Evolutionary conservation across 2,888 invertebrate species (phyloP).

Genomic region (Ernsta delagoae): DNA sequence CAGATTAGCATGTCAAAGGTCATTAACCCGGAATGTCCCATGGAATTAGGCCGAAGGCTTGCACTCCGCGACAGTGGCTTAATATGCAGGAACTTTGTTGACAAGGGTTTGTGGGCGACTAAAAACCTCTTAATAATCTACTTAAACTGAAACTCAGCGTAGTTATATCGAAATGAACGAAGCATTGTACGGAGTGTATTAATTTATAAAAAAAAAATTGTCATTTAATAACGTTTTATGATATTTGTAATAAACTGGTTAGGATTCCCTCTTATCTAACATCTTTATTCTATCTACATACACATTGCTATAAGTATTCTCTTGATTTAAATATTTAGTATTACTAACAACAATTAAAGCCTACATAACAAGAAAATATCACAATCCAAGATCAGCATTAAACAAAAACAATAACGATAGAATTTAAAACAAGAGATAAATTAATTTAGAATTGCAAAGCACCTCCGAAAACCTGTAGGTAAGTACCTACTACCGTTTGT

Average conservation of each 20-base stretch:
- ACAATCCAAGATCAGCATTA: neutral
- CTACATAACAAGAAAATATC: neutral
- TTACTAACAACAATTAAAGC: neutral
- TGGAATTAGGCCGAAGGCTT: slow-evolving; percentile 53
- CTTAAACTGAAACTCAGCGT: slow-evolving; percentile 7
- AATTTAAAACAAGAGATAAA: neutral
- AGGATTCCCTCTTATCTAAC: too few relatives aligned
- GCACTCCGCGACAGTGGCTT: slow-evolving; percentile 50
- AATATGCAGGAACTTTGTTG: slow-evolving; percentile 57
- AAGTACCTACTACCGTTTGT: neutral
- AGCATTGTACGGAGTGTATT: too few relatives aligned
- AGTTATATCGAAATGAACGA: neutral
- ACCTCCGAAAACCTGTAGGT: slow-evolving; percentile 2
- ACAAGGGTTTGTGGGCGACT: slow-evolving; percentile 53
- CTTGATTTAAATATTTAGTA: neutral
- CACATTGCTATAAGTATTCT: too few relatives aligned
- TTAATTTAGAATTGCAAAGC: slow-evolving; percentile 8
- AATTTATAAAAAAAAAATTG: too few relatives aligned
- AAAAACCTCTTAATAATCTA: slow-evolving; percentile 38
- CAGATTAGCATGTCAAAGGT: slow-evolving; percentile 34
- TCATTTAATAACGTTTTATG: too few relatives aligned
- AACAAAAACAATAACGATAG: neutral
- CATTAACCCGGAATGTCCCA: slow-evolving; percentile 41
- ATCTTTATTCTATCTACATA: too few relatives aligned
- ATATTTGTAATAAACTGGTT: neutral